Evolutionary conservation across 2,113 vertebrate genomes (phyloP).

Genomic region (Myiozetetes cayanensis): DNA sequence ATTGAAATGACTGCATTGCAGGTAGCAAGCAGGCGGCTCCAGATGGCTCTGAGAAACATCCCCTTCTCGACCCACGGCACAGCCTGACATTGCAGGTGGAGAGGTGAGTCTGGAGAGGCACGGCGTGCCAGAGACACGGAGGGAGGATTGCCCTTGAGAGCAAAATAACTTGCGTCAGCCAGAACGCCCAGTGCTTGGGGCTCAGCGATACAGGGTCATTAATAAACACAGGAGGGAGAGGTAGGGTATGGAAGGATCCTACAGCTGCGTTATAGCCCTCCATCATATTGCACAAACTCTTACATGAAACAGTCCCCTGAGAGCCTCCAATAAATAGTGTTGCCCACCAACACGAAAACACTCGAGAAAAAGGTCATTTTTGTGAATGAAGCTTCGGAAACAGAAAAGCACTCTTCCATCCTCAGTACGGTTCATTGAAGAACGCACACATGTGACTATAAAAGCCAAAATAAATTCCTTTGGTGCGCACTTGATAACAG

Average conservation of each 20-base stretch:
- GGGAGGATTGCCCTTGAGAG: background rate
- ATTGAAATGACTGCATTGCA: background rate
- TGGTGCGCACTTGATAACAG: background rate
- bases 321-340: background rate
- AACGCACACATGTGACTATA: fast-evolving
- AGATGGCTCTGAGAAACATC: fast-evolving
- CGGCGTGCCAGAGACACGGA: background rate
- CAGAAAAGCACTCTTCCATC: background rate
- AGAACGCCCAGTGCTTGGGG: background rate
- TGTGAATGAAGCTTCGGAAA: conserved; percentile 43
- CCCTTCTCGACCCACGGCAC: background rate
- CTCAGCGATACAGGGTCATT: background rate
- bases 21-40: background rate
- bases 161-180: background rate
- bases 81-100: background rate
- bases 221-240: background rate
- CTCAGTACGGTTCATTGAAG: fast-evolving
- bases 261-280: background rate
- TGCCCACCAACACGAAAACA: fast-evolving
- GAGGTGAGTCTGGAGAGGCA: background rate
- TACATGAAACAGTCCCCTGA: background rate
- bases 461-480: background rate
- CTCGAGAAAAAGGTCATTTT: conserved; percentile 8
- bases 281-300: background rate
- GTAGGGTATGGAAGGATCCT: background rate